Evolutionary conservation across 2,888 invertebrate species (phyloP).

Genomic region (Stomorhina lunata): DNA sequence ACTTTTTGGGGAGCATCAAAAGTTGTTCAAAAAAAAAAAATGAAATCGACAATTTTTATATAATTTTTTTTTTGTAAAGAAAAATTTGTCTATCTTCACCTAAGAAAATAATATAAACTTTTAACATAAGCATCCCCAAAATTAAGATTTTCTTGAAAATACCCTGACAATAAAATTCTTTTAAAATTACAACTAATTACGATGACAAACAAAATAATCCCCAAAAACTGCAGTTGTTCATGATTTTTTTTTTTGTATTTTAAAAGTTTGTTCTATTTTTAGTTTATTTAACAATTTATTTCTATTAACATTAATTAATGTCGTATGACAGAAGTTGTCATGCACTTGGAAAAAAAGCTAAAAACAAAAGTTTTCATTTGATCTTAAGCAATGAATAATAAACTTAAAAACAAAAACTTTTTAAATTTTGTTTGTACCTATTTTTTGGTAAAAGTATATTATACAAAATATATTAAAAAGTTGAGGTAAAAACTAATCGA

Average conservation of each 20-base stretch:
- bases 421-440: too few species aligned
- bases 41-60: too few species aligned
- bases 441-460: not conserved
- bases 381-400: slow-evolving; percentile 3
- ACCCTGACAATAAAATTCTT: not conserved
- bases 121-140: not conserved
- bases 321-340: slow-evolving; percentile 34
- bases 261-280: not conserved
- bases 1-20: too few species aligned
- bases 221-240: slow-evolving; percentile 47
- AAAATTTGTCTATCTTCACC: too few species aligned
- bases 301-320: slow-evolving; percentile 57
- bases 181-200: not conserved
- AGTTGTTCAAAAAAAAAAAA: too few species aligned
- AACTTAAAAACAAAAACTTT: slow-evolving; percentile 1
- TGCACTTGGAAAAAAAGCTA: not conserved
- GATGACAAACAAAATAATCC: not conserved
- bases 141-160: not conserved
- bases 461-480: not conserved
- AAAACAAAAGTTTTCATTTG: slow-evolving; percentile 14
- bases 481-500: slow-evolving; percentile 17
- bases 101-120: too few species aligned
- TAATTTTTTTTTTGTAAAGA: too few species aligned
- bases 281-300: slow-evolving; percentile 38
- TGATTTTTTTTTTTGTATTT: not conserved